phyloP scores from a whole-genome alignment of 2,113 vertebrate species.

The Thymallus thymallus region DNA sequence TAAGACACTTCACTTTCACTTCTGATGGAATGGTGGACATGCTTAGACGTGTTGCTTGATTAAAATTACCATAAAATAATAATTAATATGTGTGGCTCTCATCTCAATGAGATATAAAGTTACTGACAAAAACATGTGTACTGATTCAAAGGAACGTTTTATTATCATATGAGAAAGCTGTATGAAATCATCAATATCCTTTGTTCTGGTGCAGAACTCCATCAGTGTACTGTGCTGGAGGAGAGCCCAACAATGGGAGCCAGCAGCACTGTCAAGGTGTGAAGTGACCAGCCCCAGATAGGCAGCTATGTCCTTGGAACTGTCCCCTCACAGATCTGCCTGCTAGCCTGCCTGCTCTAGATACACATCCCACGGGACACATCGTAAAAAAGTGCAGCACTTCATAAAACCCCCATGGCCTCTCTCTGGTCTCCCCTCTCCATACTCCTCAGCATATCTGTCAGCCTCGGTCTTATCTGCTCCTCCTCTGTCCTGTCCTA shows the following conservation, averaged over 20 bases:
- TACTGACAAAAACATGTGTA: no score
- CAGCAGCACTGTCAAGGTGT: conserved; percentile 25
- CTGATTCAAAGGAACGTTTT: background rate
- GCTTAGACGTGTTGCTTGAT: background rate
- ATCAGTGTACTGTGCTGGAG: background rate
- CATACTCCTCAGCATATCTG: conserved; percentile 58
- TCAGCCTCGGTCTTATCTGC: conserved; percentile 48
- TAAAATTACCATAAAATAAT: background rate
- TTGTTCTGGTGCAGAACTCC: conserved; percentile 6
- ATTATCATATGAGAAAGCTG: background rate
- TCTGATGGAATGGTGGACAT: no score
- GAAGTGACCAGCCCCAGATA: conserved; percentile 45
- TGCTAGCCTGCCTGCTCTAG: conserved; percentile 41
- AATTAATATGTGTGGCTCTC: background rate
- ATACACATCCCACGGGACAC: conserved; percentile 57
- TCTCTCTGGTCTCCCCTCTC: conserved; percentile 24
- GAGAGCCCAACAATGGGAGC: conserved; percentile 22
- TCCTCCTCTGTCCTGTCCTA: conserved; percentile 25
- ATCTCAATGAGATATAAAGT: background rate
- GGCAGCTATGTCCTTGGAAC: conserved; percentile 68
- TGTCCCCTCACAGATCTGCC: conserved; percentile 62
- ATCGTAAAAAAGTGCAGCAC: conserved; percentile 64
- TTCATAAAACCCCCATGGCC: conserved; percentile 52
- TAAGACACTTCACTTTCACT: no score
- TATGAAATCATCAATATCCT: background rate